Evolutionary conservation across 2,113 vertebrate genomes (phyloP).

Genomic region (Chaetodon trifascialis): DNA sequence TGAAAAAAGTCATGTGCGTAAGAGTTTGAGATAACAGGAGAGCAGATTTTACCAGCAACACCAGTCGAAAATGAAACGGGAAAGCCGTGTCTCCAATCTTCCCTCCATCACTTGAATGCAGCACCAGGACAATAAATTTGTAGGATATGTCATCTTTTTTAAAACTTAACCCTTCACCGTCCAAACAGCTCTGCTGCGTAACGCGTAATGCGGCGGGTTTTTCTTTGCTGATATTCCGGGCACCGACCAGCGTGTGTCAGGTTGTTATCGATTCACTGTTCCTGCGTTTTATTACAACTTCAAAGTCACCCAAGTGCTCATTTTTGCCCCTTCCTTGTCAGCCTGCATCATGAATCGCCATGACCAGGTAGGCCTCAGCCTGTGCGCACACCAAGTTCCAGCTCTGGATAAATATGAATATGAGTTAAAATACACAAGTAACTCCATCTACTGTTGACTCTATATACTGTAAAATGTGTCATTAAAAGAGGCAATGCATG

Average conservation of each 20-base stretch:
- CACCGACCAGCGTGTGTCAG: background rate
- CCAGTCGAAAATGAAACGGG: background rate
- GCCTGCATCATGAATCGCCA: conserved; percentile 3
- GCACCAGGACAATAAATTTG: conserved; percentile 54
- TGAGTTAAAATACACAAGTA: background rate
- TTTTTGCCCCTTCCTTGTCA: background rate
- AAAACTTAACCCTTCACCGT: conserved; percentile 80
- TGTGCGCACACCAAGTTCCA: background rate
- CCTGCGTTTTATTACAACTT: background rate
- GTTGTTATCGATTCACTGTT: no score
- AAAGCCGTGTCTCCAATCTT: background rate
- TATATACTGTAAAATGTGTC: background rate
- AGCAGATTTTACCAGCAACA: background rate
- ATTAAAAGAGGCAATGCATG: background rate
- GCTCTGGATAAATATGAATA: background rate
- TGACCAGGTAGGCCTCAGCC: conserved; percentile 56
- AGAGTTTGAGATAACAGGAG: background rate
- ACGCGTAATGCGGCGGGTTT: background rate
- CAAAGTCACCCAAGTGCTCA: background rate
- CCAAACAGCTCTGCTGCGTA: conserved; percentile 22
- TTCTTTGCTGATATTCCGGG: background rate
- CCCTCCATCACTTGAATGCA: conserved; percentile 34
- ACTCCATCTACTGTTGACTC: background rate
- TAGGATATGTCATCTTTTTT: conserved; percentile 25
- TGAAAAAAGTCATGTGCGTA: background rate